Evolutionary conservation across 2,797 vertebrate genomes (phyloP).

Genomic region (Sebastes umbrosus): DNA sequence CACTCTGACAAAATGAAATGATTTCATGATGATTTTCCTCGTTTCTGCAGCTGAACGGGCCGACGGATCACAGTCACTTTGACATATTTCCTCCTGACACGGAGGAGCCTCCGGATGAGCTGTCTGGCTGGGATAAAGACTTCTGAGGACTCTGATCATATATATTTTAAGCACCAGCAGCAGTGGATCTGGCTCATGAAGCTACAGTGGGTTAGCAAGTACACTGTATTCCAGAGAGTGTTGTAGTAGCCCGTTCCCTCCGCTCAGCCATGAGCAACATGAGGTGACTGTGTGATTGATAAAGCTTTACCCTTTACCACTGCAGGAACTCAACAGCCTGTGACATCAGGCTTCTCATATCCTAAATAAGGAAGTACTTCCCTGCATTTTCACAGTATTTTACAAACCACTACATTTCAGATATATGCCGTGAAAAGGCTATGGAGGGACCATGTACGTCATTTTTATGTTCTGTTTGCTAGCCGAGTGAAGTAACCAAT

Average conservation of each 20-base stretch:
- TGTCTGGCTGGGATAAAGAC: constrained; percentile 86
- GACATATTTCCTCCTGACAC: constrained; percentile 82
- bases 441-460: not conserved
- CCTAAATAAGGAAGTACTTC: not conserved
- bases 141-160: constrained; percentile 68
- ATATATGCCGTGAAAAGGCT: not conserved
- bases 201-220: not conserved
- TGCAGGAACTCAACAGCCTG: not conserved
- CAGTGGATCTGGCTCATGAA: not conserved
- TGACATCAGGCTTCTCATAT: not conserved
- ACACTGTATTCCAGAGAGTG: not conserved
- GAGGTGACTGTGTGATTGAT: not conserved
- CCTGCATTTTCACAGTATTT: not conserved
- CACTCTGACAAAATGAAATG: not conserved
- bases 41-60: constrained; percentile 76
- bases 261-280: not conserved
- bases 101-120: constrained; percentile 80
- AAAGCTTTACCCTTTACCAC: not conserved
- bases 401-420: not conserved
- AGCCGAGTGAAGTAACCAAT: not conserved
- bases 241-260: not conserved
- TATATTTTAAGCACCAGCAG: not conserved
- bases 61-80: constrained; percentile 83
- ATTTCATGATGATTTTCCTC: not conserved
- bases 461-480: not conserved